Base-by-base conservation (phyloP, 64 coral and sea anemone species). In the Montipora efflorescens region DNA sequence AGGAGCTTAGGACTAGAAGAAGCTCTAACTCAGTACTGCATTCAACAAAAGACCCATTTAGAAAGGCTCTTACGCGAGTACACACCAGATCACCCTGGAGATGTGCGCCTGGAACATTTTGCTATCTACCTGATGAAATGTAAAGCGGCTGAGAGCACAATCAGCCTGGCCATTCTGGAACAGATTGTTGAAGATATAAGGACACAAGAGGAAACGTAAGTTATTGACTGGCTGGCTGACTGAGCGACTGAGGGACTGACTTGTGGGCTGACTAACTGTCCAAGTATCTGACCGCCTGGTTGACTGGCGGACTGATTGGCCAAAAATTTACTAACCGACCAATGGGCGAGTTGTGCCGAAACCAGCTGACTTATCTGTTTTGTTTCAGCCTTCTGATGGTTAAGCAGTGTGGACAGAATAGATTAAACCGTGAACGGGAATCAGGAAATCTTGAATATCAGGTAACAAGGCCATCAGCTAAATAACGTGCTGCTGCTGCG, bases 81-180 rank as follows among this genome's bases (percentile, higher is more conserved):
- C 61, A 19, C 88, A 47, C 94, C 87, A 11, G 74, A 93, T 20
- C 47, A 81, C 21, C 86, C 87, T 18, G 76, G 90, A 47, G 96
- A 98, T 90, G 90, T 93, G 52, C 96, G 96, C 69, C 80, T 98
- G 16, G 93, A 98, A 67, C 90, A 95, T n/a, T 90, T 95, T 67
- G 94, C 89, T 11, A 87, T 93, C 12, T 98, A 98, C 59, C 74
- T 98, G 13, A 93, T 98, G 59, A 91, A 76, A 71, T 95, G 96
- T 80, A 89, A 90, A 51, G 96, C 93, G 5, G 67, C 93, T 10
- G 58, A 71, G 19, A 28, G 87, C 16, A 88, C 15, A 1, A 77
- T 95, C 64, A 84, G 92, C 22, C 75, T 67, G 84, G 94, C 93
- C 10, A 98, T 98, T 57, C 64, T 98, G 20, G 84, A 98, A n/a